Evolutionary conservation across 2,888 invertebrate genomes (phyloP).

Genomic region (Adelphocoris suturalis): DNA sequence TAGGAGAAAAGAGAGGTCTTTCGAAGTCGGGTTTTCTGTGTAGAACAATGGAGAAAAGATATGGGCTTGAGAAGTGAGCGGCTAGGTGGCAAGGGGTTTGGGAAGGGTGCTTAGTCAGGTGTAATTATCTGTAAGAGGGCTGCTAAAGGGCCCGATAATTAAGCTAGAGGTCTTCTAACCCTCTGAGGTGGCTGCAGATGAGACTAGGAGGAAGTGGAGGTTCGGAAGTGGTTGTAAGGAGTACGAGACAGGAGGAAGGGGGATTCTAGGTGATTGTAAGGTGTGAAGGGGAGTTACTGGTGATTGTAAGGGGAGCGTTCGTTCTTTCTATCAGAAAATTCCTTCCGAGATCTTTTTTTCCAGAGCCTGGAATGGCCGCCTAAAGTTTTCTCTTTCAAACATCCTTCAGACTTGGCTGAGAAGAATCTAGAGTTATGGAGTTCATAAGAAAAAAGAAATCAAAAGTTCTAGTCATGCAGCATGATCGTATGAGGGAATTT

Average conservation of each 20-base stretch:
- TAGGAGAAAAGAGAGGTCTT: not conserved
- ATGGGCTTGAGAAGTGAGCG: not conserved
- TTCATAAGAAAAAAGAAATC: no score
- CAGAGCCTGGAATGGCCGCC: no score
- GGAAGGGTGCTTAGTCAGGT: not conserved
- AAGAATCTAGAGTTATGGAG: no score
- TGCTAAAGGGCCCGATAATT: conserved; percentile 1
- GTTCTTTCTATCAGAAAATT: not conserved
- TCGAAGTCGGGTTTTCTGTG: conserved; percentile 1
- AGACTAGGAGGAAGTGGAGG: no score
- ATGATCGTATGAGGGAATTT: no score
- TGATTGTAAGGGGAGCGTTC: conserved; percentile 15
- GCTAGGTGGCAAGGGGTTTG: no score
- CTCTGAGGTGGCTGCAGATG: no score
- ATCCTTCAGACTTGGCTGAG: no score
- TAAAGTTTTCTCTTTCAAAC: no score
- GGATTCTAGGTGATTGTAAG: not conserved
- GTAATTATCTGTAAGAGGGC: conserved; percentile 21
- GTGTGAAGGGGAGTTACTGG: not conserved
- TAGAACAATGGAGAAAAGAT: conserved; percentile 19
- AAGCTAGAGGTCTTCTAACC: not conserved
- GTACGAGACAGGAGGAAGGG: not conserved
- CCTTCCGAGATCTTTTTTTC: no score
- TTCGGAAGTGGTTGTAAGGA: no score
- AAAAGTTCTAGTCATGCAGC: no score